These are phyloP conservation scores for Percopsis transmontana DNA, from an alignment of 2,113 vertebrate species.

Conservation along the genomic window DNA sequence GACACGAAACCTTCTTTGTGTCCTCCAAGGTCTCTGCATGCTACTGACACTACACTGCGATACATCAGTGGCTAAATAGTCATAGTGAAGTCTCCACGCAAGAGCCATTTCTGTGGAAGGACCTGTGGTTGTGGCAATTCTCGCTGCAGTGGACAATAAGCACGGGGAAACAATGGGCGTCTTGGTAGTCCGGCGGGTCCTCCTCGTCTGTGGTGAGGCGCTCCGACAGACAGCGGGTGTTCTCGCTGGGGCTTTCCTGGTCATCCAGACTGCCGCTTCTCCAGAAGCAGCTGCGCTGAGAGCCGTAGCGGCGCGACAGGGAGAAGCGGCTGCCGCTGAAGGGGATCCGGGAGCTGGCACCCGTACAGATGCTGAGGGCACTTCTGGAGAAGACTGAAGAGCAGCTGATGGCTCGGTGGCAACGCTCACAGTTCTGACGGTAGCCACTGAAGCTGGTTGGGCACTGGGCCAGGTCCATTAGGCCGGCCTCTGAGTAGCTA, in stretches of 20 bases:
- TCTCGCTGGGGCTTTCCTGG: slow-evolving; percentile 89
- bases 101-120: slow-evolving; percentile 91
- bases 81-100: slow-evolving; percentile 97
- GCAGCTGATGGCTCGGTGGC: slow-evolving; percentile 92
- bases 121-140: slow-evolving; percentile 92
- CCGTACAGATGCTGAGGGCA: slow-evolving; percentile 91
- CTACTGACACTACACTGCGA: slow-evolving; percentile 42
- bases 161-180: slow-evolving; percentile 92
- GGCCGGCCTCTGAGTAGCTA: slow-evolving; percentile 93
- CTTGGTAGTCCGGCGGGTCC: slow-evolving; percentile 90
- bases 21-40: slow-evolving; percentile 34
- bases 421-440: slow-evolving; percentile 92
- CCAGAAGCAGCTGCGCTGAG: slow-evolving; percentile 91
- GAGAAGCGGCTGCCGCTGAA: slow-evolving; percentile 91
- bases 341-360: slow-evolving; percentile 85
- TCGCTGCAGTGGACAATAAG: slow-evolving; percentile 95
- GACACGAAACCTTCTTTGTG: slow-evolving; percentile 29
- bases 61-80: slow-evolving; percentile 49
- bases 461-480: slow-evolving; percentile 92
- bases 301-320: slow-evolving; percentile 87
- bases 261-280: slow-evolving; percentile 85
- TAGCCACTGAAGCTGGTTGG: slow-evolving; percentile 79
- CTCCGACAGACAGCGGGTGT: slow-evolving; percentile 87
- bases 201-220: slow-evolving; percentile 84
- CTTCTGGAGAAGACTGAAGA: slow-evolving; percentile 97